Evolutionary conservation across 1,140 invertebrate species (phyloP), one percentile per base, ranked within the genome.

Genomic region (Drosophila fuyamai): DNA sequence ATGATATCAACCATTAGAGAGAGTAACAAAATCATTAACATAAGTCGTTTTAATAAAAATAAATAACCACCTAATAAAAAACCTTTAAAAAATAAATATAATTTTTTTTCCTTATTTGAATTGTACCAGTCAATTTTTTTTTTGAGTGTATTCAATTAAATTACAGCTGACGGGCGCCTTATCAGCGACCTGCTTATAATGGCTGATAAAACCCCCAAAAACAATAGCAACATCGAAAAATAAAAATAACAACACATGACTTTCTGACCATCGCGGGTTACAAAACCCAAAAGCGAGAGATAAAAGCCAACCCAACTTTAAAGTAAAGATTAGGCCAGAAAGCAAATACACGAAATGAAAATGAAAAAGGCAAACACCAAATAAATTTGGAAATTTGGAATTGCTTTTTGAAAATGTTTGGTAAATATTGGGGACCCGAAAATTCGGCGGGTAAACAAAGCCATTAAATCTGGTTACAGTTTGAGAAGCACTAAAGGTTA

Each of bases 111-210:
- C 6, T 32, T 32, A 32, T 7, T 7, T 32, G 1, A 8, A 32
- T 32, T 5, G 7, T 8, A 32, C 7, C 5, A 32, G 1, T 32
- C 8, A 32, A 32, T 41, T 18, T 5, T 47, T 53, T 44, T 32
- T 29, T 5, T 1, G 13, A 8, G 62, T 76, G 44, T 67, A 53
- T 8, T 59, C 38, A 76, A 76, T 76, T 76, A 40, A 76, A 76
- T 76, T 76, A 76, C 41, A 76, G 14, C 67, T 47, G 56, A 79
- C 51, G 58, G 46, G 16, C 65, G 76, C 50, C 75, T 82, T 85
- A 85, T 86, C 82, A 76, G 75, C 70, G 82, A 85, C 83, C 82
- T 79, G 83, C 73, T 85, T 85, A 58, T 65, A 46, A 68, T 68
- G 53, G 63, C 47, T 84, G 56, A 85, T 85, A 86, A 85, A 86